Evolutionary conservation across 2,888 invertebrate species (phyloP).

Genomic region (Euzophera pinguis): DNA sequence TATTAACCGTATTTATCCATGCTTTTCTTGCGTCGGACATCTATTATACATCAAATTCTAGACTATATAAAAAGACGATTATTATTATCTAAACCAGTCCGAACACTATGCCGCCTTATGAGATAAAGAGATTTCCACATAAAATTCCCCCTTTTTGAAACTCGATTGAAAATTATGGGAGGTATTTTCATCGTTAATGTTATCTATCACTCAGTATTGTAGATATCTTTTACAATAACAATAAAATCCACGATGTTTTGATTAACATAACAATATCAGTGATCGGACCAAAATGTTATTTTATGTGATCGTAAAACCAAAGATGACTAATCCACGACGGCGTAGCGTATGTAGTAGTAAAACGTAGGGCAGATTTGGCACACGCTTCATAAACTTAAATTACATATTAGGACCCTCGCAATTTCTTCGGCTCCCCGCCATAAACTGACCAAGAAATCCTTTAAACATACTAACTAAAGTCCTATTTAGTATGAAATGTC

Average conservation of each 20-base stretch:
- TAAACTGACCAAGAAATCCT: neutral
- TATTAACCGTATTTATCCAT: too few relatives aligned
- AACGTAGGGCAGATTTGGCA: neutral
- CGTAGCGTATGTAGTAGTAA: neutral
- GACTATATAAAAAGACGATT: too few relatives aligned
- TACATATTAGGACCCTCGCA: neutral
- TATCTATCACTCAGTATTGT: neutral
- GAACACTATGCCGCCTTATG: too few relatives aligned
- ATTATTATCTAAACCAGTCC: too few relatives aligned
- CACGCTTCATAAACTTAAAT: neutral
- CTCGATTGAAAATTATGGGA: too few relatives aligned
- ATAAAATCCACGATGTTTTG: neutral
- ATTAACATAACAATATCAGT: neutral
- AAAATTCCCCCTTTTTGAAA: too few relatives aligned
- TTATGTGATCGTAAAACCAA: neutral
- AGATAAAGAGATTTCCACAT: too few relatives aligned
- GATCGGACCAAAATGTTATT: neutral
- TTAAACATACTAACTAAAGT: neutral
- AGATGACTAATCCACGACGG: neutral
- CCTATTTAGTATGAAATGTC: neutral
- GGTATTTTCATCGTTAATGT: neutral
- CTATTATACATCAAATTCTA: too few relatives aligned
- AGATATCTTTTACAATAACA: neutral
- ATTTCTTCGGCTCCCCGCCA: neutral
- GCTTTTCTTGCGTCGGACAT: too few relatives aligned